Percentiles rank a stretch among this genome's conserved stretches.
Conservation (phyloP, 2,113 vertebrate genomes). For the Lanius ludovicianus region DNA sequence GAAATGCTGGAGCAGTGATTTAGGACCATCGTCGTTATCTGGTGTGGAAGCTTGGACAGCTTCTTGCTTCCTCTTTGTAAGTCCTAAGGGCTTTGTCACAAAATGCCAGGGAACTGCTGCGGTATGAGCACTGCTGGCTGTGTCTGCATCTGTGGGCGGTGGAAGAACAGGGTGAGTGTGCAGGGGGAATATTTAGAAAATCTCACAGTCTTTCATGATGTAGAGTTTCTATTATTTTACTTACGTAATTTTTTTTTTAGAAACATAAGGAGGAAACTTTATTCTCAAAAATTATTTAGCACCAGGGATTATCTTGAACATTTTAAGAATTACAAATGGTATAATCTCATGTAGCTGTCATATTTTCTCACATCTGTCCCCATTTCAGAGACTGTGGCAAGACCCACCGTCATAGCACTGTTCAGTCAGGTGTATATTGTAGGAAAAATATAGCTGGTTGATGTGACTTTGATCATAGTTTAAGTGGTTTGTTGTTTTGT, state of each 20-base stretch:
- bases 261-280: not conserved
- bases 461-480: not conserved
- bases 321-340: not conserved
- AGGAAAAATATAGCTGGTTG: not conserved
- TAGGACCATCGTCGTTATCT: not conserved
- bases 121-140: fast-evolving
- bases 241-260: not conserved
- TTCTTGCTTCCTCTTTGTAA: not conserved
- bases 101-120: not conserved
- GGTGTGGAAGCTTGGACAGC: not conserved
- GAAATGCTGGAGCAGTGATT: not conserved
- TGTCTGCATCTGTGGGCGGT: not conserved
- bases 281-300: not conserved
- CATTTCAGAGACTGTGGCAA: not conserved
- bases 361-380: not conserved
- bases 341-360: not conserved
- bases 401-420: not conserved
- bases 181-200: not conserved
- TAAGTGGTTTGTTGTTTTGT: not conserved
- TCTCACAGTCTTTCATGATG: not conserved
- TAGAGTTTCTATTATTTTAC: not conserved
- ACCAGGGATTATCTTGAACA: not conserved
- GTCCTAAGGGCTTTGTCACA: not conserved
- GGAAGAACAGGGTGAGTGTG: not conserved
- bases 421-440: not conserved